Conservation (phyloP, 1,140 invertebrate species). For the Rhyacophila brunnea region DNA sequence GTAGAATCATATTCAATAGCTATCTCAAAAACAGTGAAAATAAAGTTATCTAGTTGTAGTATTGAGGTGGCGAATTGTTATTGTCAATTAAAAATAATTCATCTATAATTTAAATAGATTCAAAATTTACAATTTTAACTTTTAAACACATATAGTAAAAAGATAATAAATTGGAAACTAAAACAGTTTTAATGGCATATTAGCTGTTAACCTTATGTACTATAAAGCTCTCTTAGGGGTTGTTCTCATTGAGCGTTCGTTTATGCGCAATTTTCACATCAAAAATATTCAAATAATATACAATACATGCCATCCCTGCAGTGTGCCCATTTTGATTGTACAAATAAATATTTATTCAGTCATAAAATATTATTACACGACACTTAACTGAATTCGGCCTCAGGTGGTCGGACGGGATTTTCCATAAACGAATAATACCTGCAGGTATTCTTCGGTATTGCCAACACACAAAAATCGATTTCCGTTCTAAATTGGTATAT, state of each 20-base stretch:
- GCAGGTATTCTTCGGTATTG: neutral
- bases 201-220: no score
- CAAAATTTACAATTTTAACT: no score
- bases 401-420: conserved; percentile 1
- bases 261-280: neutral
- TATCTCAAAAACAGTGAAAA: no score
- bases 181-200: no score
- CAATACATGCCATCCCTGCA: neutral
- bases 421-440: neutral
- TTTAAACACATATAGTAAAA: no score
- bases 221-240: neutral
- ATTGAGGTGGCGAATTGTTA: no score
- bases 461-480: neutral
- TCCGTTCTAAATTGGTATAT: no score
- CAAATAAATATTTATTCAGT: conserved; percentile 8
- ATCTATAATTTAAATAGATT: no score
- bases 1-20: no score
- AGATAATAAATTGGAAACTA: no score
- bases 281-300: neutral
- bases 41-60: no score
- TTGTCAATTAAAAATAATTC: no score
- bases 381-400: neutral
- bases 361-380: conserved; percentile 3
- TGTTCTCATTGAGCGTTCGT: neutral
- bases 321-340: neutral